Evolutionary conservation across 2,888 invertebrate genomes (phyloP), one percentile per base, ranked within the genome.

Genomic region (Erynnis tages): DNA sequence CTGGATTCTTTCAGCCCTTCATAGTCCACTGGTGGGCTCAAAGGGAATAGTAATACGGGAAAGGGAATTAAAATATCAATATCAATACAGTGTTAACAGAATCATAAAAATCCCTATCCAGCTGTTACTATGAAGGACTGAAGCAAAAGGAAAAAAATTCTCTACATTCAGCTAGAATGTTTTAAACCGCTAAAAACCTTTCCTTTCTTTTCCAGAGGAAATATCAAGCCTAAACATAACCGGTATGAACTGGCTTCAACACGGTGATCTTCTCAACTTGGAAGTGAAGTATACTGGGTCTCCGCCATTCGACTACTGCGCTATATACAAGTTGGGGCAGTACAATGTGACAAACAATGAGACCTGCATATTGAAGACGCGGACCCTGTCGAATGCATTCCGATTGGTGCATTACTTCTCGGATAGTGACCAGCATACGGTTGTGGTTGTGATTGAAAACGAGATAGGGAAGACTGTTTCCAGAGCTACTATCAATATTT

Each of bases 201-300:
- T 30, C 6, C 30, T 10, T 30, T 4, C 2, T 7, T 32, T 38
- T 89, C 6, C 74, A 96, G 96, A 92, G 59, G 94, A 96, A 0
- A 91, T 97, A 60, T 77, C 91, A 1, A 91, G 92, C 53, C 87
- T 96, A 5, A 92, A 92, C 41, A 91, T 95, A 1, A 92, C 90
- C 2, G 97, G 96, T 0, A 92, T 93, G 50, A 94, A 94, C 67
- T 97, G 97, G 96, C 85, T 97, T 23, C 93, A 95, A 63, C 95
- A 94, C 55, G 96, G 96, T 23, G 95, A 96, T 48, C 82, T 96
- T 37, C 78, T 97, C 17, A 91, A 93, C 49, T 76, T 97, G 5
- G 89, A 92, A 58, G 91, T 95, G 2, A 91, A 91, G 29, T 97
- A 96, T 66, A 90, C 92, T 19, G 97, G 97, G 0, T 94, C 96